Evolutionary conservation across 2,797 vertebrate genomes (phyloP).

Genomic region (Kryptopterus vitreolus): DNA sequence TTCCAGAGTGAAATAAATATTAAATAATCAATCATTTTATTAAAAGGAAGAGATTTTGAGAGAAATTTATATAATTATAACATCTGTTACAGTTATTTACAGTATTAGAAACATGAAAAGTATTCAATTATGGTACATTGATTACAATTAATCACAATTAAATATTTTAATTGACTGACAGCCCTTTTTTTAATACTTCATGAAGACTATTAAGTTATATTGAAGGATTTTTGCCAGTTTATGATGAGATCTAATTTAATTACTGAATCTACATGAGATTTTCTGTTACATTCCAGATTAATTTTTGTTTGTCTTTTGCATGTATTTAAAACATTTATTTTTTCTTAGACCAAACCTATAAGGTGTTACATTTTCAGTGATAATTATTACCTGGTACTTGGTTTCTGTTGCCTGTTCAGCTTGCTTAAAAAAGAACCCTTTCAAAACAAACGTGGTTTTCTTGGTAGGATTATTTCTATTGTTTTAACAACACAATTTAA

Average conservation of each 20-base stretch:
- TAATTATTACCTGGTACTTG: background rate
- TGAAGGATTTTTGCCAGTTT: background rate
- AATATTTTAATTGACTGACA: no score
- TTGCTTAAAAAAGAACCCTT: background rate
- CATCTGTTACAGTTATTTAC: no score
- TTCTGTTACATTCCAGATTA: background rate
- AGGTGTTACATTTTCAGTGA: background rate
- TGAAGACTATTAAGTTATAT: background rate
- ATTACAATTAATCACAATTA: no score
- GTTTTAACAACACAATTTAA: background rate
- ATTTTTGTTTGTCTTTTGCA: background rate
- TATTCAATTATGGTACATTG: no score
- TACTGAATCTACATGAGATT: background rate
- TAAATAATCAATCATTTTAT: no score
- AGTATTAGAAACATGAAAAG: no score
- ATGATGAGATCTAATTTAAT: no score
- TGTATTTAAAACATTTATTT: background rate
- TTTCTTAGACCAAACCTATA: background rate
- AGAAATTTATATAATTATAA: no score
- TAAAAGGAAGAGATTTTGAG: no score
- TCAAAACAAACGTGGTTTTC: background rate
- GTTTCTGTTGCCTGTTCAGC: background rate
- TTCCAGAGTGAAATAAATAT: no score
- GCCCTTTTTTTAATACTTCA: background rate
- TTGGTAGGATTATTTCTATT: background rate